Base-by-base conservation (phyloP, 2,888 invertebrate genomes). In the Hemistola chrysoprasaria region DNA sequence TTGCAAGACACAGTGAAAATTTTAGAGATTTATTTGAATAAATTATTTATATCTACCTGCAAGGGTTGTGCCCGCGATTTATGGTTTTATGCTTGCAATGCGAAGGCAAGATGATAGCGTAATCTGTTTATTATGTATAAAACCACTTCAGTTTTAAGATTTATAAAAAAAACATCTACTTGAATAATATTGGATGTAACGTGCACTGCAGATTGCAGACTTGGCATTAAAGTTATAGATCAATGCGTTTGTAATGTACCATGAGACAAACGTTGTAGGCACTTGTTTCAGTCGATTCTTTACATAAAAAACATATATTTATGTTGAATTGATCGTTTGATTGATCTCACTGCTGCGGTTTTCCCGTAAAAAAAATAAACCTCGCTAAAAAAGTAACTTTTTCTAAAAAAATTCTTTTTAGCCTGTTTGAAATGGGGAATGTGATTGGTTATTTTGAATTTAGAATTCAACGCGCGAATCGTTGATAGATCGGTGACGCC, bases 1-100 rank as follows among this genome's bases (percentile, higher is more conserved):
- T 70, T 53, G 66, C 53, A 58, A 57, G 57, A 53, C 62, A 65
- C 68, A 70, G 68, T 68, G 74, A 78, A 79, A 79, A 78, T 77
- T 73, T 65, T 49, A 55, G 62, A 81, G 86, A 88, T 87, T 88
- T 87, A 87, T 88, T 76, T 80, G 81, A 86, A 87, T 87, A 88
- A 86, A 88, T 88, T 83, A 87, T 83, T 77, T 79, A 73, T 64
- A 75, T 63, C 77, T 71, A 84, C 84, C 84, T 87, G 84, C 77
- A 82, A 86, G 87, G 87, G 87, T 85, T 86, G 77, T 65, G 74
- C 63, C 55, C 65, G 58, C 49, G 65, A 82, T 83, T 81, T 81
- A 84, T 81, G 62, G 60, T 66, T 67, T 68, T 64, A 67, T 59
- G 58, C 59, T 53, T 43, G 28, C 34, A 32, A 7, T 28, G 39